Base-by-base conservation (phyloP, 2,888 invertebrate genomes). In the Ceratothoa steindachneri region DNA sequence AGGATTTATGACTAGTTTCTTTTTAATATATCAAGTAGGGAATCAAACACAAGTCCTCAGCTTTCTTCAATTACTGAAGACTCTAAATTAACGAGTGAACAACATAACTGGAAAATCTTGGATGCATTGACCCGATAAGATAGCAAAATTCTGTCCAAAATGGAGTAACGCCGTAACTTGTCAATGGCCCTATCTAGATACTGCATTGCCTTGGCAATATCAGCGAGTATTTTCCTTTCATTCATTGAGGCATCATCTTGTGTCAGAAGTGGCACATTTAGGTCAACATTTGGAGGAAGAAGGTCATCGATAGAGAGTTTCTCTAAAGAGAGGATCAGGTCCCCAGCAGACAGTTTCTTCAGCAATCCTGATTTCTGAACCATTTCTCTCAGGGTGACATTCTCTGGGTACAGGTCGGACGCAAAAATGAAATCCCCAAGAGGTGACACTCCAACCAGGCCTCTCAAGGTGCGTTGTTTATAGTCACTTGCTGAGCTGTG, bases 61-160 rank as follows among this genome's bases (percentile, higher is more conserved):
- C 60, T 24, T 60, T 60, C 60, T 24, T 60, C 60, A 7, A 60
- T 24, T 22, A 60, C 60, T 24, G 19, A 60, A 24, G 19, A 24
- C 3, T 60, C 60, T 24, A 60, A 60, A 60, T 60, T 60, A 24
- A 60, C 60, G n/a, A 60, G 24, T n/a, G 60, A n/a, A 24, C 60
- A 60, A 24, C 60, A 60, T 1, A 60, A 3, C 24, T 60, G 60
- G 27, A 60, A 60, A 60, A 60, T 60, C 24, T 60, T 60, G n/a
- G 60, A 60, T 22, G 60, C 60, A 24, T 60, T n/a, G 12, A 60
- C 27, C 3, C 60, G n/a, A 24, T 60, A 60, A 2, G 60, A 24
- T 24, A 60, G 24, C 24, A 60, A 60, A 24, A 60, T 60, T 24
- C 60, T n/a, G 24, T 60, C 60, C 60, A 60, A 60, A 3, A 60